These are phyloP conservation scores for Capreolus pygargus DNA, from an alignment of 2,113 vertebrate genomes.

Conservation along the genomic window DNA sequence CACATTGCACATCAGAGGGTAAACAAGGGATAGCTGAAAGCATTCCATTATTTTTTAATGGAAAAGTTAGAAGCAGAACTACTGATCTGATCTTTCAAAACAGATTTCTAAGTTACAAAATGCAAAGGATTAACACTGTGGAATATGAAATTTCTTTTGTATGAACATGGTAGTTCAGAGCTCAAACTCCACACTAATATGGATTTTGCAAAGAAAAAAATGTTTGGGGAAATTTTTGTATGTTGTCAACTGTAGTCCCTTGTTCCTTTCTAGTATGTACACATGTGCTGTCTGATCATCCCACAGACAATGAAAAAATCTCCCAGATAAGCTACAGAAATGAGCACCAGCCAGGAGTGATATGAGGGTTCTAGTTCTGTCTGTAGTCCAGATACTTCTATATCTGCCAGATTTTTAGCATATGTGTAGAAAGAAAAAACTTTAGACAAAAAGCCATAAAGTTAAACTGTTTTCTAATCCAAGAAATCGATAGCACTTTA, in stretches of 20 bases:
- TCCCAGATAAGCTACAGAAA: background rate
- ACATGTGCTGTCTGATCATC: background rate
- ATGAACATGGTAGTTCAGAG: background rate
- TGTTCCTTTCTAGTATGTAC: background rate
- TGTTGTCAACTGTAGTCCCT: background rate
- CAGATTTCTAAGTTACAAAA: background rate
- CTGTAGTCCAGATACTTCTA: background rate
- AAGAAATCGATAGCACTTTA: background rate
- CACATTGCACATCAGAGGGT: background rate
- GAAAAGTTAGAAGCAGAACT: background rate
- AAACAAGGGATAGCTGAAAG: background rate
- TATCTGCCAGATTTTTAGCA: background rate
- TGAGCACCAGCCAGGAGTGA: accelerated
- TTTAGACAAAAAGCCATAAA: background rate
- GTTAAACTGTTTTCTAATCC: background rate
- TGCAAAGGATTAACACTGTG: background rate
- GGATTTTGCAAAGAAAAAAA: background rate
- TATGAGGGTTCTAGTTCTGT: no score
- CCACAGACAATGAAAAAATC: background rate
- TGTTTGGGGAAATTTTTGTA: background rate
- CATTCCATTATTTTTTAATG: background rate
- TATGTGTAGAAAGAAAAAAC: background rate
- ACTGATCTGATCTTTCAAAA: background rate
- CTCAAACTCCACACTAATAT: background rate
- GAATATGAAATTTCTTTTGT: background rate